These are phyloP conservation scores for Bibio marci DNA, from an alignment of 2,888 invertebrate genomes.

Conservation along the genomic window DNA sequence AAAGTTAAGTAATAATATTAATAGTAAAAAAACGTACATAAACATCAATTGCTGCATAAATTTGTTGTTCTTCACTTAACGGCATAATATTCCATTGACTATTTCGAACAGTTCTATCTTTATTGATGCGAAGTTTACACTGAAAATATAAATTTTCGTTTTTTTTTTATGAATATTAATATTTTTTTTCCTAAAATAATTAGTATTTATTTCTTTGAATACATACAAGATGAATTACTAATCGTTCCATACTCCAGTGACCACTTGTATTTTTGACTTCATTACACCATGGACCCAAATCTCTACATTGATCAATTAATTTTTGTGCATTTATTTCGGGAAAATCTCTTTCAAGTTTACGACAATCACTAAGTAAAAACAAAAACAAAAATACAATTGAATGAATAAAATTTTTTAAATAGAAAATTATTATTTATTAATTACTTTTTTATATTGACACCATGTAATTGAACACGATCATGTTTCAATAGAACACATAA, in stretches of 20 bases:
- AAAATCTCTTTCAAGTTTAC: conserved; percentile 44
- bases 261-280: conserved; percentile 30
- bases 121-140: conserved; percentile 35
- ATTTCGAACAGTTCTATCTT: conserved; percentile 36
- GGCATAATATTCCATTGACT: conserved; percentile 43
- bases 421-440: conserved; percentile 3
- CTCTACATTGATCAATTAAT: conserved; percentile 39
- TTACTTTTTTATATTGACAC: conserved; percentile 46
- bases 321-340: conserved; percentile 33
- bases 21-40: conserved; percentile 40
- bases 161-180: too few species aligned
- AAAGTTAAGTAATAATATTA: too few species aligned
- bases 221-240: conserved; percentile 36
- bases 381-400: too few species aligned
- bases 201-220: too few species aligned
- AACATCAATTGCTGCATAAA: conserved; percentile 47
- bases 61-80: conserved; percentile 33
- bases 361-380: conserved; percentile 38
- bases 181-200: too few species aligned
- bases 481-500: conserved; percentile 37
- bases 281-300: conserved; percentile 39
- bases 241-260: conserved; percentile 41
- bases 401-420: too few species aligned
- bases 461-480: conserved; percentile 38
- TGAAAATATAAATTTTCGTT: conserved; percentile 15